Evolutionary conservation across 53 echinoderm and acorn worm species (phyloP), one percentile per base, ranked within the genome.

Genomic region (Henricia sp.): DNA sequence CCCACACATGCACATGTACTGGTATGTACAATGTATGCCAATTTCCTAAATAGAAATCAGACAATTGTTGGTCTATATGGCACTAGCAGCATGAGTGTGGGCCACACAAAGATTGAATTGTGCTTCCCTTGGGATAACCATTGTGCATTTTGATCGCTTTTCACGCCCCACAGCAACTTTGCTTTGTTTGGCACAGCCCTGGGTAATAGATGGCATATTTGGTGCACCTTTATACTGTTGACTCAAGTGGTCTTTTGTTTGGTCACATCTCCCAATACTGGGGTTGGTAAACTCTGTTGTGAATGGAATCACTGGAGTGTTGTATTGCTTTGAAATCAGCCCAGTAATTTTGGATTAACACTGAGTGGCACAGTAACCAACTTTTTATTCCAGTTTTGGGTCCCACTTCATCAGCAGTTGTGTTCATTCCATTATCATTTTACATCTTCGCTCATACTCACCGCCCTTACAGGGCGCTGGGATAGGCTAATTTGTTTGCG

Each of bases 121-220:
- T 46, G 24, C 4, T 13, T 64, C 50, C 21, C 33, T 80, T 44
- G 80, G 63, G 80, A 33, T 28, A 25, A 2, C 64, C 80, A 80
- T 80, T 80, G 80, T 80, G 32, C 0, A 34, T 27, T n/a, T 64
- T 80, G 80, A 80, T 80, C 80, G 80, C 80, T 80, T 80, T 80
- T 80, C 80, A 64, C 63, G 80, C 80, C 80, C 80, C 26, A 17
- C 80, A 80, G 80, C 80, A 63, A 80, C 33, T 64, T 35, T 20
- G 30, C 68, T 68, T 27, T 46, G 62, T 62, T 80, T 63, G 63
- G 42, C 65, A 48, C 26, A 19, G 68, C 19, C 63, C 80, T 24
- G 12, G 37, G 77, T 60, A 43, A 50, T 64, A 46, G 63, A 80
- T 63, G 80, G 80, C 50, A 64, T 80, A 80, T 63, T 80, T 63